These are phyloP conservation scores for Anabacerthia variegaticeps DNA, from an alignment of 2,797 vertebrate species.

Conservation along the genomic window DNA sequence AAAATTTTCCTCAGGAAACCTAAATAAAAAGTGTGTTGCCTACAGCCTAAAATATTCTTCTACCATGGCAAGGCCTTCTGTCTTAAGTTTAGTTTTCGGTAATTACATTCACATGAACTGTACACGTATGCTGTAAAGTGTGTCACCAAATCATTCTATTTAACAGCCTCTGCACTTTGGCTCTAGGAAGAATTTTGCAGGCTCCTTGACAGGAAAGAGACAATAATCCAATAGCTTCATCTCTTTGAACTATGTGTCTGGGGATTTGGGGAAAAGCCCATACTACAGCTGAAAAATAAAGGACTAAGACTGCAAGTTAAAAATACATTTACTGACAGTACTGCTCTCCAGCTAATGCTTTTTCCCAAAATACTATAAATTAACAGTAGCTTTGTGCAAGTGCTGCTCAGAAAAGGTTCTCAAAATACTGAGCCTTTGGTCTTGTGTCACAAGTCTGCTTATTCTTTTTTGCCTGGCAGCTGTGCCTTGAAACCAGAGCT, in stretches of 20 bases:
- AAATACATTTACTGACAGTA: background rate
- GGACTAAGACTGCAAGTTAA: background rate
- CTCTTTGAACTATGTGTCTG: background rate
- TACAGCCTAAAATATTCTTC: background rate
- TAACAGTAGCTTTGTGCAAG: background rate
- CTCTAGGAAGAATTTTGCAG: background rate
- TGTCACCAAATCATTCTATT: background rate
- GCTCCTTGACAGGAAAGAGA: background rate
- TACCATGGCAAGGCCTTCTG: background rate
- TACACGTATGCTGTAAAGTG: background rate
- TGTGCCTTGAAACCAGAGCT: background rate
- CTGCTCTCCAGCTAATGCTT: background rate
- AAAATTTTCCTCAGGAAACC: background rate
- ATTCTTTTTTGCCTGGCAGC: background rate
- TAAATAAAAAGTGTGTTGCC: background rate
- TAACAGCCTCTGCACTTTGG: background rate
- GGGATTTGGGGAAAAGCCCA: background rate
- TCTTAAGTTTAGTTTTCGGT: constrained; percentile 4
- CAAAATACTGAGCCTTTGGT: background rate
- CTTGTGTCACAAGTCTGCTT: background rate
- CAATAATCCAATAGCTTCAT: background rate
- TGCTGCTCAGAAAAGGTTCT: background rate
- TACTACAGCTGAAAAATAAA: constrained; percentile 2
- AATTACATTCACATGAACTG: background rate
- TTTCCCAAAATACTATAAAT: background rate